Conservation (phyloP, 2,888 invertebrate genomes). For the Brachyptera risi region DNA sequence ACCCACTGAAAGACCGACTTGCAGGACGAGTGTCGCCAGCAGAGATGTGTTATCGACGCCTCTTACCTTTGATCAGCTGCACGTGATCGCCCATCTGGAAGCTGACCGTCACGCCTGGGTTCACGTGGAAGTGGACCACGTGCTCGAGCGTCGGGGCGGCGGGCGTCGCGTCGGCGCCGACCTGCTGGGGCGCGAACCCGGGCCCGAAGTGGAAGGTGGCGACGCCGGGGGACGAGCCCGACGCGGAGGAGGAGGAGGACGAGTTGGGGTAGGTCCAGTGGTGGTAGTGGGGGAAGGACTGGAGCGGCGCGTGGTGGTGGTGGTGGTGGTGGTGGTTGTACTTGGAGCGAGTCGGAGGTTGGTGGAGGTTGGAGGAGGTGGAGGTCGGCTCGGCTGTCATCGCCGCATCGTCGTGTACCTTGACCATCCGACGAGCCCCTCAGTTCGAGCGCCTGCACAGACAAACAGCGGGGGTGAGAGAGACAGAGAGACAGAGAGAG, state of each 20-base stretch:
- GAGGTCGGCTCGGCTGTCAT: constrained; percentile 28
- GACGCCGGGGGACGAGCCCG: constrained; percentile 48
- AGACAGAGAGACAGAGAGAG: too few species aligned
- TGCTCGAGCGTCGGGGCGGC: constrained; percentile 48
- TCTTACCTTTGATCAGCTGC: constrained; percentile 69
- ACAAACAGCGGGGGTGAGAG: too few species aligned
- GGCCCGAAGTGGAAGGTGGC: constrained; percentile 55
- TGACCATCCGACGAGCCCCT: constrained; percentile 43
- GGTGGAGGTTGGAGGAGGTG: constrained; percentile 37
- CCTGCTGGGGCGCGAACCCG: constrained; percentile 52
- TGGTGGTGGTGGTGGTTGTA: constrained; percentile 26
- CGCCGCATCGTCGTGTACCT: constrained; percentile 44
- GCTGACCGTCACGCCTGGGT: constrained; percentile 72
- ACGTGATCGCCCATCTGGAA: constrained; percentile 70
- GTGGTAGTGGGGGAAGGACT: constrained; percentile 39
- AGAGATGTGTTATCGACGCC: too few species aligned
- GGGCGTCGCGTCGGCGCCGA: constrained; percentile 37
- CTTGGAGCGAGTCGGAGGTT: constrained; percentile 31
- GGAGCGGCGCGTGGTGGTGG: constrained; percentile 39
- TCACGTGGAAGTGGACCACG: constrained; percentile 69
- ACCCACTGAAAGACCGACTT: too few species aligned
- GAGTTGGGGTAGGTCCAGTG: constrained; percentile 47
- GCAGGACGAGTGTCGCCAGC: too few species aligned
- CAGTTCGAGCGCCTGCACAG: not conserved
- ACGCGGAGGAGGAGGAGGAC: constrained; percentile 47